A percentile compares a stretch with the other conserved stretches of the same genome.
Evolutionary conservation across 2,888 invertebrate species (phyloP).

Genomic region (Cheilosia soror): DNA sequence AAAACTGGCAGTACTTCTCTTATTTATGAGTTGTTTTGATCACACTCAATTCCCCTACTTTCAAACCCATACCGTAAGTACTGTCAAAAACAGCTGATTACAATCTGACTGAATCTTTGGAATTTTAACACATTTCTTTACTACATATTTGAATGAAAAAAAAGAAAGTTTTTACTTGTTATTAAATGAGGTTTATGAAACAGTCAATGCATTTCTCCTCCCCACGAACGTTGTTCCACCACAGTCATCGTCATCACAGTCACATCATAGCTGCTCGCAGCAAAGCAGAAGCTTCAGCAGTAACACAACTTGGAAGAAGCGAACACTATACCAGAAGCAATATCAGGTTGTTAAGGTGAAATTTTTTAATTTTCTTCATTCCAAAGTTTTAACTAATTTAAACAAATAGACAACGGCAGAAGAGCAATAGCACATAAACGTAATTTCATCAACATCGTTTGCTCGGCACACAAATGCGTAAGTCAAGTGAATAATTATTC

Average conservation of each 20-base stretch:
- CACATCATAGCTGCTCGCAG: constrained; percentile 19
- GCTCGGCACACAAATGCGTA: constrained; percentile 51
- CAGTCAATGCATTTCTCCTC: constrained; percentile 72
- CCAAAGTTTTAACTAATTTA: constrained; percentile 31
- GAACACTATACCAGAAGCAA: constrained; percentile 24
- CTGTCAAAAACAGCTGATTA: constrained; percentile 71
- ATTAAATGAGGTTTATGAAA: constrained; percentile 73
- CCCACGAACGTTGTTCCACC: constrained; percentile 37
- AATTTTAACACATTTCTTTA: constrained; percentile 58
- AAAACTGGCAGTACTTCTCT: constrained; percentile 38
- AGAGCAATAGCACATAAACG: constrained; percentile 32
- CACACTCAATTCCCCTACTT: constrained; percentile 28
- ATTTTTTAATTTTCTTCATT: constrained; percentile 49
- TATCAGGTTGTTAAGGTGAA: constrained; percentile 62
- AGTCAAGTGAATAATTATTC: constrained; percentile 60
- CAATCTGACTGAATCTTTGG: constrained; percentile 43
- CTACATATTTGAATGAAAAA: constrained; percentile 66
- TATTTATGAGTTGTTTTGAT: background rate
- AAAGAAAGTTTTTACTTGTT: constrained; percentile 73
- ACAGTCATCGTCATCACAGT: constrained; percentile 16
- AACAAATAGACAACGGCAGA: constrained; percentile 46
- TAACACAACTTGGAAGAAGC: constrained; percentile 47
- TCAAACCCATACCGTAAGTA: constrained; percentile 1
- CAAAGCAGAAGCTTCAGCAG: constrained; percentile 60
- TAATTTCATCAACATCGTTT: constrained; percentile 49